A percentile compares a stretch with the other conserved stretches of the same genome.
Conservation (phyloP, 2,888 invertebrate species). For the Ptychoptera albimana region DNA sequence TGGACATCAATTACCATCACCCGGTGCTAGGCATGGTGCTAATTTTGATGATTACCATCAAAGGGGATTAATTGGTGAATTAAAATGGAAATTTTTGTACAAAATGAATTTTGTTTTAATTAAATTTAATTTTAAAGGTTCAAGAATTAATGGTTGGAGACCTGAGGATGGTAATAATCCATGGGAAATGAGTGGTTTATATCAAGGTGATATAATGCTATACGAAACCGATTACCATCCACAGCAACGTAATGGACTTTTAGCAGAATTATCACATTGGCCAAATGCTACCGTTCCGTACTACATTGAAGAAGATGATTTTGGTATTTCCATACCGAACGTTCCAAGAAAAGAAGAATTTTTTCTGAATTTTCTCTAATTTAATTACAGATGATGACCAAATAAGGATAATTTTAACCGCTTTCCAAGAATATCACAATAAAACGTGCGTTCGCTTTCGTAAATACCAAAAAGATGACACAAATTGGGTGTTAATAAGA, state of each 20-base stretch:
- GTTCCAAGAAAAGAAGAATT: no score
- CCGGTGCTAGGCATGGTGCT: no score
- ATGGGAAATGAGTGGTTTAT: slow-evolving; percentile 39
- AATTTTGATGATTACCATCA: no score
- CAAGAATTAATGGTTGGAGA: slow-evolving; percentile 29
- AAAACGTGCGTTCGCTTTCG: slow-evolving; percentile 47
- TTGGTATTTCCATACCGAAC: slow-evolving; percentile 35
- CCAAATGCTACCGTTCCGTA: slow-evolving; percentile 37
- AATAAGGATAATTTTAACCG: slow-evolving; percentile 34
- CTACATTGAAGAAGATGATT: slow-evolving; percentile 35
- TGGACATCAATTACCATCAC: no score
- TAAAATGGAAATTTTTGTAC: no score
- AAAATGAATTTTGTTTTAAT: no score
- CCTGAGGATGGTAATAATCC: slow-evolving; percentile 31
- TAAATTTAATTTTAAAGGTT: no score
- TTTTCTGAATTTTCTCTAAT: no score
- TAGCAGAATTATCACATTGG: slow-evolving; percentile 34
- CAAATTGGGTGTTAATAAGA: slow-evolving; percentile 40
- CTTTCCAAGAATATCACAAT: slow-evolving; percentile 41
- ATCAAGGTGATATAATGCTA: slow-evolving; percentile 45
- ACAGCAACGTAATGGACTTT: slow-evolving; percentile 28
- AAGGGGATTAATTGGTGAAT: no score
- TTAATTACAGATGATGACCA: slow-evolving; percentile 25
- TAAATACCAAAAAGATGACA: slow-evolving; percentile 37
- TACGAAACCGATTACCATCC: slow-evolving; percentile 19